Base-by-base conservation (phyloP, 2,113 vertebrate genomes). In the Ophiodon elongatus region DNA sequence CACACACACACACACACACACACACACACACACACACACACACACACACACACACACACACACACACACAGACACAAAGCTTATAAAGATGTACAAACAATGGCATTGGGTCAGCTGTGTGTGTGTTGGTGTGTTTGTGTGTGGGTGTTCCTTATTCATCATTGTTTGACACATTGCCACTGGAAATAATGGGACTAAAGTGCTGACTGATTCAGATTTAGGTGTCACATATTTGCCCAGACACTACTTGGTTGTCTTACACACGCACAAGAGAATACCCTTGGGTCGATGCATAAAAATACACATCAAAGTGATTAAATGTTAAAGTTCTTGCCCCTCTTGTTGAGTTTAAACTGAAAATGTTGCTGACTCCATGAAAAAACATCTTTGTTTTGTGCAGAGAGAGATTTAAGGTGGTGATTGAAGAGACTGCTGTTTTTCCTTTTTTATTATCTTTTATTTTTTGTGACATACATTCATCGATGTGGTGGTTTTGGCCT, bases 181-280 rank as follows among this genome's bases (percentile, higher is more conserved):
- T 85, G 89, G 80, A 92, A 80, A 87, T 87, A 88, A 82, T 79
- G 82, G 50, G 66, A 88, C 56, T 73, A 86, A 85, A 93, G 71
- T 84, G 90, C 93, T 93, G 91, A 94, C 86, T 81, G 85, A 89
- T 85, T 88, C 88, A 92, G 85, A 90, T 91, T 78, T 76, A 89
- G 73, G 70, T 60, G 76, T 90, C 84, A 88, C 76, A 80, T 77
- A 69, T 60, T 74, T 31, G 54, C 25, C 1, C 50, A 78, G 56
- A 86, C 57, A 63, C 41, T 60, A 47, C 50, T 73, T 79, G 57
- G 9, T 74, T 77, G 73, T 70, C 70, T 83, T 72, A 21, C 43
- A 50, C 74, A 69, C 50, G 62, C 74, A 76, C 45, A 78, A 27
- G 78, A 29, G 71, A 45, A 76, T 60, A 79, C 64, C 52, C 66